Conservation (phyloP, 2,888 invertebrate genomes). For the Leistus spinibarbis region DNA sequence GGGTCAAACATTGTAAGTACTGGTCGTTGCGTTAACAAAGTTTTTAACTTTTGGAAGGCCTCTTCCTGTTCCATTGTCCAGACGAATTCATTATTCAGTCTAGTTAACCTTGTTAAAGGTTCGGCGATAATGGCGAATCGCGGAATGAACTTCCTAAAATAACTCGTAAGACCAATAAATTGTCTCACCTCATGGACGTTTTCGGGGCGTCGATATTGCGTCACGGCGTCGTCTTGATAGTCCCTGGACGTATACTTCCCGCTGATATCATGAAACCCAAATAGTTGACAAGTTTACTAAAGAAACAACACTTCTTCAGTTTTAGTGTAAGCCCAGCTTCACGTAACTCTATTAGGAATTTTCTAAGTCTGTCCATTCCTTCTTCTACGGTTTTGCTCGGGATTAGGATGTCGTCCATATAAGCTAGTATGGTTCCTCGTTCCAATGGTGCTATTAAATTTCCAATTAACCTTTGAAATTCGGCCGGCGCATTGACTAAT, state of each 20-base stretch:
- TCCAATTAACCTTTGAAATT: not conserved
- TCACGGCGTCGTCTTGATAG: slow-evolving; percentile 43
- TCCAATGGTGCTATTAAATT: not conserved
- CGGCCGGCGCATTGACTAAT: slow-evolving; percentile 50
- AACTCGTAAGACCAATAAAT: slow-evolving; percentile 44
- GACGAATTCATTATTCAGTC: not conserved
- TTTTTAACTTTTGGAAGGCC: not conserved
- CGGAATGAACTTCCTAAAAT: slow-evolving; percentile 44
- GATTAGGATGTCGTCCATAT: slow-evolving; percentile 46
- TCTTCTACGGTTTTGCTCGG: slow-evolving; percentile 42
- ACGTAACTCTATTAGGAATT: slow-evolving; percentile 40
- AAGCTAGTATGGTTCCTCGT: slow-evolving; percentile 35
- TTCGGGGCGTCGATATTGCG: slow-evolving; percentile 42
- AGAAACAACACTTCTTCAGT: slow-evolving; percentile 30
- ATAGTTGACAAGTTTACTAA: slow-evolving; percentile 40
- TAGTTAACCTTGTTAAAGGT: slow-evolving; percentile 42
- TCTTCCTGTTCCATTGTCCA: not conserved
- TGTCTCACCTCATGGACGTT: slow-evolving; percentile 41
- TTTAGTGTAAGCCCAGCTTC: slow-evolving; percentile 44
- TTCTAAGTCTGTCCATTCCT: slow-evolving; percentile 40
- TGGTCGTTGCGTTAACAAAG: not conserved
- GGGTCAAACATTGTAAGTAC: not conserved
- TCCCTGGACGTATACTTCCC: slow-evolving; percentile 41
- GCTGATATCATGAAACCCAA: slow-evolving; percentile 43
- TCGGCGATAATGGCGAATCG: slow-evolving; percentile 43